Evolutionary conservation across 2,888 invertebrate genomes (phyloP).

Genomic region (Norana najaformis): DNA sequence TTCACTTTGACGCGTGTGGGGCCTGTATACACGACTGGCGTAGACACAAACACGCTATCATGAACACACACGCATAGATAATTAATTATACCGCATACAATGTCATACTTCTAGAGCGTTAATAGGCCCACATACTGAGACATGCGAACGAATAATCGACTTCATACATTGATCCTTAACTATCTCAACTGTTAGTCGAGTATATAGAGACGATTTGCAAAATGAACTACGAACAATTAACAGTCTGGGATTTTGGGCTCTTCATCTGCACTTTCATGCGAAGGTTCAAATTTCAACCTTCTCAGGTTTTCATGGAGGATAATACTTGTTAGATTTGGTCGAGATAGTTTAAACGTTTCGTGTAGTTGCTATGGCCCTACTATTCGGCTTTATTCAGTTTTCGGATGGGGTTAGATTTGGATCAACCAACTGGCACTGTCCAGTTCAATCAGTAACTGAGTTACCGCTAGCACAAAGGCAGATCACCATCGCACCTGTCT

Average conservation of each 20-base stretch:
- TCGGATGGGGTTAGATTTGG: too few relatives aligned
- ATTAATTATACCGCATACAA: background rate
- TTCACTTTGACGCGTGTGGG: background rate
- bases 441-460: too few relatives aligned
- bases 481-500: too few relatives aligned
- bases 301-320: background rate
- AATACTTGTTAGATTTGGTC: background rate
- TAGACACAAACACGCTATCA: background rate
- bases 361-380: too few relatives aligned
- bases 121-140: too few relatives aligned
- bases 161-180: background rate
- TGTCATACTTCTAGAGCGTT: background rate
- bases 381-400: too few relatives aligned
- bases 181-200: background rate
- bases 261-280: background rate
- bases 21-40: background rate
- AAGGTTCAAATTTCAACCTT: background rate
- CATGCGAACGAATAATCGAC: background rate
- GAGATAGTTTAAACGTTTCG: background rate
- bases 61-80: background rate
- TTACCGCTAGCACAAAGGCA: too few relatives aligned
- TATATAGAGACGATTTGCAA: background rate
- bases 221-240: background rate
- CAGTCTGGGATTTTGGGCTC: background rate
- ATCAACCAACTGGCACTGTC: too few relatives aligned